Evolutionary conservation across 2,888 invertebrate species (phyloP), one percentile per base, ranked within the genome.

Genomic region (Parnassius apollo): DNA sequence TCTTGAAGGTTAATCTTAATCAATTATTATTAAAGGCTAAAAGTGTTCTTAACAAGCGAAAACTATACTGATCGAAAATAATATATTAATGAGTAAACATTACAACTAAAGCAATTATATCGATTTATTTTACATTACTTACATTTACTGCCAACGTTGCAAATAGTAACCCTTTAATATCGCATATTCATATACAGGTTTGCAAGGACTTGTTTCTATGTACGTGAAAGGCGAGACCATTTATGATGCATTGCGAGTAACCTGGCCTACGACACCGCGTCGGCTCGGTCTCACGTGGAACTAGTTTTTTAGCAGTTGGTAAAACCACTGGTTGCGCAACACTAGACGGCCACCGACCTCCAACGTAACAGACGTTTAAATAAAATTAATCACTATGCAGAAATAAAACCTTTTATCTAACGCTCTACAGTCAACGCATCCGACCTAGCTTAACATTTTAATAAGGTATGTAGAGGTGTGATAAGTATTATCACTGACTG

Each of bases 241-340:
- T 66, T 66, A 65, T 63, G 62, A 65, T 59, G 59, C 65, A 66
- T 64, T 66, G 54, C 56, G 59, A 62, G 62, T 63, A 66, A 61
- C 65, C 61, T 65, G 70, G 70, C 66, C 68, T 70, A 60, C 67
- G 66, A 69, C 73, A 77, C 79, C 77, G 78, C 73, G 77, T 78
- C 77, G 77, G 77, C 71, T 50, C 57, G 74, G 75, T 80, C 83
- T 80, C 82, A 82, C 83, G 80, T 85, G 82, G 80, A 84, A 84
- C 88, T 86, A 85, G 87, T 89, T 89, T 90, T 88, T 88, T 87
- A 82, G 84, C 86, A 81, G 75, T 79, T 75, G 77, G 78, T 83
- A 85, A 88, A 86, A 83, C 72, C 76, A 77, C 74, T 73, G 82
- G 80, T 90, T 90, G 82, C 85, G 88, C 83, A 91, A 90, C 75